phyloP scores from a whole-genome alignment of 1,140 invertebrate species.

The Babylonia areolata region DNA sequence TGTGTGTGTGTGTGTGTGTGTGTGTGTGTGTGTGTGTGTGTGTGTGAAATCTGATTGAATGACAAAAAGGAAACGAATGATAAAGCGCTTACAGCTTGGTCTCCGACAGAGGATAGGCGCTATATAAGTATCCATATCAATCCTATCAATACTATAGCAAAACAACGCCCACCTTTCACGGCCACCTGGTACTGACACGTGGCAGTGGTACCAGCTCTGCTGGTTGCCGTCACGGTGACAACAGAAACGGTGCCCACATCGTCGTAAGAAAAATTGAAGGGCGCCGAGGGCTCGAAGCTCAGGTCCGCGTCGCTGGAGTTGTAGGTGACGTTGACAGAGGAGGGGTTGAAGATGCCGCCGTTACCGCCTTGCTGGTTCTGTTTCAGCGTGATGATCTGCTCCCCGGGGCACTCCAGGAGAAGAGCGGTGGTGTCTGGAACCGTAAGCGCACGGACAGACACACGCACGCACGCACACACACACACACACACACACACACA shows the following conservation, averaged over 20 bases:
- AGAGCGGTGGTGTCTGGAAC: slow-evolving; percentile 49
- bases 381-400: background rate
- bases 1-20: too few species aligned
- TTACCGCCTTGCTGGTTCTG: background rate
- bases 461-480: background rate
- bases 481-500: background rate
- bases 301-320: background rate
- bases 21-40: too few species aligned
- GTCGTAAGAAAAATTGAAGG: slow-evolving; percentile 26
- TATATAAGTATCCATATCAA: too few species aligned
- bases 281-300: slow-evolving; percentile 36
- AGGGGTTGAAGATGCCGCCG: background rate
- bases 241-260: slow-evolving; percentile 25
- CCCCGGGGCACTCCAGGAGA: slow-evolving; percentile 42
- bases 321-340: slow-evolving; percentile 34
- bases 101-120: too few species aligned
- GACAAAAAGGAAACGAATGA: too few species aligned
- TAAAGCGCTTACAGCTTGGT: too few species aligned
- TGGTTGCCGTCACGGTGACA: slow-evolving; percentile 43
- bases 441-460: background rate
- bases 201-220: slow-evolving; percentile 40
- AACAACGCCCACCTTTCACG: too few species aligned
- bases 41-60: too few species aligned
- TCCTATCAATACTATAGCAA: too few species aligned
- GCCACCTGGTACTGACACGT: slow-evolving; percentile 46